These are phyloP conservation scores for Achroia grisella DNA, from an alignment of 1,140 invertebrate species.

Conservation along the genomic window DNA sequence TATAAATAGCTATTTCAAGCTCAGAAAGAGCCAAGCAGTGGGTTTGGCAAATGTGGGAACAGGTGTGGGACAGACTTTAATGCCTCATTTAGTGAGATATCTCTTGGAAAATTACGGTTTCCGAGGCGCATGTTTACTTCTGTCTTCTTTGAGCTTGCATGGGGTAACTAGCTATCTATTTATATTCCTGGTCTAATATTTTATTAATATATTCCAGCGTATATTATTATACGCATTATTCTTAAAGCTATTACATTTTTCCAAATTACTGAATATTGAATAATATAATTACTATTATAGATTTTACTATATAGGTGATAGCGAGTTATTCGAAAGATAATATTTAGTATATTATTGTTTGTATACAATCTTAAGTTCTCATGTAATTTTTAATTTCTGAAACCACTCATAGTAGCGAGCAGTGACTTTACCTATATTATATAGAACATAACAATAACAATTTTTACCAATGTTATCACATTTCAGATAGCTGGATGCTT, in stretches of 20 bases:
- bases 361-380: too few relatives aligned
- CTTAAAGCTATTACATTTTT: too few relatives aligned
- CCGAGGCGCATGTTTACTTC: conserved; percentile 74
- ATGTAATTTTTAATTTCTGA: too few relatives aligned
- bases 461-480: neutral
- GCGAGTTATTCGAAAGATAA: too few relatives aligned
- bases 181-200: neutral
- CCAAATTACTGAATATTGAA: too few relatives aligned
- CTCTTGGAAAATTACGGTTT: conserved; percentile 75
- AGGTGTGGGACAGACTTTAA: conserved; percentile 82
- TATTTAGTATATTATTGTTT: too few relatives aligned
- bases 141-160: conserved; percentile 76
- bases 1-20: conserved; percentile 81
- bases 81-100: conserved; percentile 79
- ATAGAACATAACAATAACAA: too few relatives aligned
- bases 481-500: conserved; percentile 58
- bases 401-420: too few relatives aligned
- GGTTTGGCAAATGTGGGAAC: conserved; percentile 81
- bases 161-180: conserved; percentile 60
- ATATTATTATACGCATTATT: too few relatives aligned
- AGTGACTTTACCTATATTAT: too few relatives aligned
- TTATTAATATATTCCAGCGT: neutral
- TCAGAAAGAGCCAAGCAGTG: conserved; percentile 79
- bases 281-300: too few relatives aligned
- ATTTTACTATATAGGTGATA: too few relatives aligned